These are phyloP conservation scores for Cyphomyrmex costatus DNA, from an alignment of 1,140 invertebrate genomes.

Conservation along the genomic window DNA sequence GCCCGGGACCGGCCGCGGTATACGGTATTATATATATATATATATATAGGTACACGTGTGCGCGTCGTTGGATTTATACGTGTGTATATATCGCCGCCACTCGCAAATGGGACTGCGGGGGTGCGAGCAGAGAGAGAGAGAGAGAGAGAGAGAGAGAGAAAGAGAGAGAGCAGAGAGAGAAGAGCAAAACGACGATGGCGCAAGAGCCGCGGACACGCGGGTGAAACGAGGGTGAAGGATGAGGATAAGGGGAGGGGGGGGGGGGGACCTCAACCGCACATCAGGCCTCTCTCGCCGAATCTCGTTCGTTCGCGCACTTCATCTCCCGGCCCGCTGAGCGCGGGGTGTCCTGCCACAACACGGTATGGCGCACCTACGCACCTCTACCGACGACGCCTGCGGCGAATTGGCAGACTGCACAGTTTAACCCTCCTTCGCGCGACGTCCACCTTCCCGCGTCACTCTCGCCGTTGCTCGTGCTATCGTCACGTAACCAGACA, in stretches of 20 bases:
- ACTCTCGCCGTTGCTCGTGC: conserved; percentile 38
- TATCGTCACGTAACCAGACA: conserved; percentile 66
- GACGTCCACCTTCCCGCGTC: conserved; percentile 55
- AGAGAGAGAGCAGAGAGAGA: conserved; percentile 51
- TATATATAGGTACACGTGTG: conserved; percentile 69
- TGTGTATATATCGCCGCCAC: conserved; percentile 69
- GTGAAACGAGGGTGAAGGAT: conserved; percentile 71
- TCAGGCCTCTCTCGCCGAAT: conserved; percentile 81
- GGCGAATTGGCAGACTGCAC: conserved; percentile 82
- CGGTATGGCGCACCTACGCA: conserved; percentile 58
- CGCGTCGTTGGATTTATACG: conserved; percentile 63
- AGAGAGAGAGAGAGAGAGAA: not conserved
- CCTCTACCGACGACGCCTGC: conserved; percentile 79
- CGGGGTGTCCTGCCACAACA: conserved; percentile 60
- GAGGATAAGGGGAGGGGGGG: conserved; percentile 65
- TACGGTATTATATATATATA: too few species aligned
- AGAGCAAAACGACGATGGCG: conserved; percentile 71
- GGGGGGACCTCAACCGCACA: conserved; percentile 85
- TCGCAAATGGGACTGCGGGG: conserved; percentile 72
- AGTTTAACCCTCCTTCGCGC: conserved; percentile 48
- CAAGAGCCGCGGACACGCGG: conserved; percentile 60
- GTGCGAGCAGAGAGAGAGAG: conserved; percentile 19
- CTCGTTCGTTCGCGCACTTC: conserved; percentile 83
- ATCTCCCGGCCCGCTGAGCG: conserved; percentile 80
- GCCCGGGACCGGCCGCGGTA: conserved; percentile 68